Base-by-base conservation (phyloP, 2,888 invertebrate genomes). In the Orthosia gothica region DNA sequence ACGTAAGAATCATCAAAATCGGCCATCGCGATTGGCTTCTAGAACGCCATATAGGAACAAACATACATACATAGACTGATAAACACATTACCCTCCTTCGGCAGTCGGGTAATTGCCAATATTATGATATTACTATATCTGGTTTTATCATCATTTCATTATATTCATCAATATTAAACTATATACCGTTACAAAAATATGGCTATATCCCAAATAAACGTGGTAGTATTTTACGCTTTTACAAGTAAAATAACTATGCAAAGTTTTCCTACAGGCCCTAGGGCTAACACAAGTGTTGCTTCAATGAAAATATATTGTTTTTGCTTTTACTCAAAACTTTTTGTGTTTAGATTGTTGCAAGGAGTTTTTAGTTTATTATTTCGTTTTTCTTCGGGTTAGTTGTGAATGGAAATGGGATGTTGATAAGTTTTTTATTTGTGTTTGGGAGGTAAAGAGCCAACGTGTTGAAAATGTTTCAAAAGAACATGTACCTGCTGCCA, bases 161-260 rank as follows among this genome's bases (percentile, higher is more conserved):
- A 58, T 59, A 26, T 47, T 5, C 7, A 47, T 26, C 52, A 15
- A 72, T 58, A 45, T 47, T 59, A 18, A 23, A 32, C n/a, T 9
- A 49, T 12, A 40, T 12, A 0, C 40, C 3, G 20, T 65, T 54
- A 49, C 1, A 0, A 20, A 74, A 59, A 75, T 47, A 16, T 13
- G 9, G 5, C 32, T 23, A 52, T 50, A 49, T 84, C 63, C 80
- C 15, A 12, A 75, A 52, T 63, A 0, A 57, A 12, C 13, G 67
- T 77, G 45, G 83, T 70, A 57, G 70, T 62, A 79, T 63, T 80
- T 69, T 79, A 79, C 84, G 83, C 86, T 87, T 91, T 90, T 89
- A 89, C 88, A 90, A 88, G 89, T 90, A 88, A 89, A 91, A 91
- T 92, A 89, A 88, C 88, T 87, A 76, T 84, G 83, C 72, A 87